phyloP scores from a whole-genome alignment of 2,113 vertebrate genomes.

The Brachyhypopomus occidentalis region DNA sequence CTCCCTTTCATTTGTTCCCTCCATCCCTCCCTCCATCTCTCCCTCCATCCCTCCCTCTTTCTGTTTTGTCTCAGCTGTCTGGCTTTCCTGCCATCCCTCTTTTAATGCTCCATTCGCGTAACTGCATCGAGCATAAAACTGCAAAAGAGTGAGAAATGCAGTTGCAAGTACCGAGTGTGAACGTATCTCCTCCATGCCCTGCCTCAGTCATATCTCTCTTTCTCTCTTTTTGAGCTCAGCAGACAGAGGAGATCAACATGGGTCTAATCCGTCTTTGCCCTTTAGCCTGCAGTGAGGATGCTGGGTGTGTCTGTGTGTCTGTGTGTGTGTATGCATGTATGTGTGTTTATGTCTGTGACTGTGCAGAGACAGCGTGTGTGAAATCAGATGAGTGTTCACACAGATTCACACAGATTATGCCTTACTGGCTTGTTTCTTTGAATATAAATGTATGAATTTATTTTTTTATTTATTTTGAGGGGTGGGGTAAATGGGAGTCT shows the following conservation, averaged over 20 bases:
- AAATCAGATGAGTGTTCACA: not conserved
- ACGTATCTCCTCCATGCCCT: too few species aligned
- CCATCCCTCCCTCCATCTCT: not conserved
- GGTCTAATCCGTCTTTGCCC: constrained; percentile 37
- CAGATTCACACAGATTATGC: too few species aligned
- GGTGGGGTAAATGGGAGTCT: too few species aligned
- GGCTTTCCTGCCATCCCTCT: not conserved
- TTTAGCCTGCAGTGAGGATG: constrained; percentile 36
- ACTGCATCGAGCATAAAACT: not conserved
- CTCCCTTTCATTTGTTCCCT: not conserved
- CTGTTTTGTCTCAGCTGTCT: not conserved
- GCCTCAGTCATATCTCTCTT: not conserved
- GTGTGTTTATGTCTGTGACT: not conserved
- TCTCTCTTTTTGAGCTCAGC: constrained; percentile 5
- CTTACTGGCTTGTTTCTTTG: too few species aligned
- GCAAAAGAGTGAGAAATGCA: too few species aligned
- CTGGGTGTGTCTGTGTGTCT: constrained; percentile 2
- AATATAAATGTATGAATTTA: too few species aligned
- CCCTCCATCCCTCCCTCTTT: not conserved
- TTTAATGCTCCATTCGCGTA: not conserved
- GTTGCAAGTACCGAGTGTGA: too few species aligned
- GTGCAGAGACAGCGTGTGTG: not conserved
- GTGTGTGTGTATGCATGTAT: not conserved
- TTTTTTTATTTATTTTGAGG: too few species aligned
- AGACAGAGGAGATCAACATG: constrained; percentile 16